Evolutionary conservation across 1,140 invertebrate species (phyloP).

Genomic region (Pentalonia nigronervosa): DNA sequence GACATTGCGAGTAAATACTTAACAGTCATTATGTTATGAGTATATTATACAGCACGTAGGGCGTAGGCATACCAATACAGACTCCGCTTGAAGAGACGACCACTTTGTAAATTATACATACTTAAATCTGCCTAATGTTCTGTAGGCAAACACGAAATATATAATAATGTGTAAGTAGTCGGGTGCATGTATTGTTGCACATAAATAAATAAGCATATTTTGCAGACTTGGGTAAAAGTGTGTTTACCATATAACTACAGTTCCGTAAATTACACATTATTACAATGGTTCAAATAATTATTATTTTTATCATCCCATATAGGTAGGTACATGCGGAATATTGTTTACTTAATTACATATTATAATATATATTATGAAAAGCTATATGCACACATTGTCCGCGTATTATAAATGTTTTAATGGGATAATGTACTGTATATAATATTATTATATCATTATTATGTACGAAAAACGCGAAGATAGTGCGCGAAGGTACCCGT

Average conservation of each 20-base stretch:
- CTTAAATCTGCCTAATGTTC: not conserved
- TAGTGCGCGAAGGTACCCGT: not conserved
- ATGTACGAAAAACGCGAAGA: not conserved
- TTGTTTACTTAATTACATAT: constrained; percentile 2
- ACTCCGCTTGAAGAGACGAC: not conserved
- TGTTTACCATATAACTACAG: not conserved
- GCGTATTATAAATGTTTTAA: not conserved
- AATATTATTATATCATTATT: not conserved
- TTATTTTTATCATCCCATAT: not conserved
- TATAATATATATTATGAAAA: not conserved
- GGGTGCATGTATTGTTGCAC: not conserved
- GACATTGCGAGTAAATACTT: not conserved
- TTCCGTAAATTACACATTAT: not conserved
- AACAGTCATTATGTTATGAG: not conserved
- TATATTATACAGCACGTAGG: not conserved
- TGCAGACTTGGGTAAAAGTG: not conserved
- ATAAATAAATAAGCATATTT: not conserved
- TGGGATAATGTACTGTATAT: not conserved
- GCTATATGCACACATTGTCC: not conserved
- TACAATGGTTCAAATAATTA: constrained; percentile 1
- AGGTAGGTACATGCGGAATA: not conserved
- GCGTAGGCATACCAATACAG: not conserved
- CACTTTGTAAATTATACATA: not conserved
- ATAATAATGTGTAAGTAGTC: not conserved
- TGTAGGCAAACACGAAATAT: not conserved